These are phyloP conservation scores for Drosophila malerkotliana DNA, from an alignment of 1,140 invertebrate genomes.

Conservation along the genomic window DNA sequence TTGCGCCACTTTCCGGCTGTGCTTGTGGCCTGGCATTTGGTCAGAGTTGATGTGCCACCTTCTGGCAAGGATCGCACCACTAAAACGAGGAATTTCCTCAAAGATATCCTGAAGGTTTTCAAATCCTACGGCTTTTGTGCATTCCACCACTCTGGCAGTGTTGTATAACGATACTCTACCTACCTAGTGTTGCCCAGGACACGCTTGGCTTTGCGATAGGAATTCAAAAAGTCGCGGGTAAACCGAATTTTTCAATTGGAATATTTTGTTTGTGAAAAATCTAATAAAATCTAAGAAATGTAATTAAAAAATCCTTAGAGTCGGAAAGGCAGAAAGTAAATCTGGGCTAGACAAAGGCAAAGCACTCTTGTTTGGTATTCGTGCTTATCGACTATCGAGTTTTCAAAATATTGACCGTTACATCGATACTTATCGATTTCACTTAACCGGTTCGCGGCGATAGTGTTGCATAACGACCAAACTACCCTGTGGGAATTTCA, in stretches of 20 bases:
- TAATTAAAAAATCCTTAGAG: background rate
- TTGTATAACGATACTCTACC: background rate
- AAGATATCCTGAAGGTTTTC: background rate
- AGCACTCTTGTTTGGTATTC: background rate
- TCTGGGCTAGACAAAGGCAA: background rate
- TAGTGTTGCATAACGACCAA: constrained; percentile 12
- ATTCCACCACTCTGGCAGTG: constrained; percentile 1
- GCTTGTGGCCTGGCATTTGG: constrained; percentile 6
- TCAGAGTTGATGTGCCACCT: background rate
- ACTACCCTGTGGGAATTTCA: constrained; percentile 18
- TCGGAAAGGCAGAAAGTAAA: background rate
- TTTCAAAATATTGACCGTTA: background rate
- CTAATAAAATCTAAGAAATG: background rate
- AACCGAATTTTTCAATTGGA: background rate
- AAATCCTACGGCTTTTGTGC: constrained; percentile 5
- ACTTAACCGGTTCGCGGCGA: background rate
- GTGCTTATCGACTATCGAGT: background rate
- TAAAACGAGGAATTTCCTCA: background rate
- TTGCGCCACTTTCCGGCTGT: constrained; percentile 14
- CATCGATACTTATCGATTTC: background rate
- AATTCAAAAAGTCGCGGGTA: background rate
- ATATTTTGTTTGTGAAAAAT: background rate
- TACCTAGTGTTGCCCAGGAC: background rate
- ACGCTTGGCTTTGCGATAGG: background rate
- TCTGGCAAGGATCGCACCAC: background rate